Conservation (phyloP, 2,113 vertebrate genomes). For the Bungarus multicinctus region DNA sequence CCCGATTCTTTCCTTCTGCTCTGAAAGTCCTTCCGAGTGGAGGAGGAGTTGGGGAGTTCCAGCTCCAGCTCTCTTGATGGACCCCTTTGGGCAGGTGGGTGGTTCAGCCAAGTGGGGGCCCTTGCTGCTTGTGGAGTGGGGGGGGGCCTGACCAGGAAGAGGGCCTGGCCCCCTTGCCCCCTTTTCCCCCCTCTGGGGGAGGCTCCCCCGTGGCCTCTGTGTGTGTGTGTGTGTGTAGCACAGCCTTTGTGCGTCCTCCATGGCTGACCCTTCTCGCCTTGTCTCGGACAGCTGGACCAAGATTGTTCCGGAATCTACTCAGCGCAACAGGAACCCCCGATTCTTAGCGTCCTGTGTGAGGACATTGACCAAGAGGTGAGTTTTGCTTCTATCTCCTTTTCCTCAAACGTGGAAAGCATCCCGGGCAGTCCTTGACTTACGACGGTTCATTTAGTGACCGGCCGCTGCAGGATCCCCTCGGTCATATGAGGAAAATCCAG, state of each 20-base stretch:
- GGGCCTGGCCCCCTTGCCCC: too few relatives aligned
- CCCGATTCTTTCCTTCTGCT: too few relatives aligned
- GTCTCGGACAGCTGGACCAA: neutral
- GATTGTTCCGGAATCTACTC: neutral
- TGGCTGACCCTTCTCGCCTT: neutral
- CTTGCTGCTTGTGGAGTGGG: too few relatives aligned
- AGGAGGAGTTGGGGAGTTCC: too few relatives aligned
- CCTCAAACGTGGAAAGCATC: neutral
- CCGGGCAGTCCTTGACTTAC: neutral
- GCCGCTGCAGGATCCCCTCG: neutral
- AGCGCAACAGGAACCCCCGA: neutral
- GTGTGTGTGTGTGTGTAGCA: too few relatives aligned
- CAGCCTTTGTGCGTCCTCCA: neutral
- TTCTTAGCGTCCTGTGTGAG: neutral
- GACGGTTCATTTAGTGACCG: neutral
- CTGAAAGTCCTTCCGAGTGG: too few relatives aligned
- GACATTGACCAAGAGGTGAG: neutral
- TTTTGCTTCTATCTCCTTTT: neutral
- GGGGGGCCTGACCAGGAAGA: too few relatives aligned
- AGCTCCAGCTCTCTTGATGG: too few relatives aligned
- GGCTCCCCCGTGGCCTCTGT: too few relatives aligned
- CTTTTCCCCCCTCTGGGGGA: too few relatives aligned
- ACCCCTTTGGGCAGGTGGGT: too few relatives aligned
- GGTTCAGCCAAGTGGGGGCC: too few relatives aligned
- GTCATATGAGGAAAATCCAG: fast-evolving